A percentile compares a stretch with the other conserved stretches of the same genome.
phyloP scores from a whole-genome alignment of 2,888 invertebrate genomes.

The Drosophila anomalata region DNA sequence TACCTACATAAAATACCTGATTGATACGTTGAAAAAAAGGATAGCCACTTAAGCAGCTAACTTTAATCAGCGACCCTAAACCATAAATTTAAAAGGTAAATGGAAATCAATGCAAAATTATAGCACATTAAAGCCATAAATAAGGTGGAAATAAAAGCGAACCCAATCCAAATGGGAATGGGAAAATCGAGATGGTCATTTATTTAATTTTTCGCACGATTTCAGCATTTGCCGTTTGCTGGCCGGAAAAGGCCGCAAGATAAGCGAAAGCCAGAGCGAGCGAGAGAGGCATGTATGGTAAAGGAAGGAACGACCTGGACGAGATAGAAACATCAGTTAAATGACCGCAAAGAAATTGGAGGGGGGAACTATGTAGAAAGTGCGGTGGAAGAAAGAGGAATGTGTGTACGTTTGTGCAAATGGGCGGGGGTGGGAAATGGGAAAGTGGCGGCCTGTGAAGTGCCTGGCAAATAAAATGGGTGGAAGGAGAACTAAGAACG shows the following conservation, averaged over 20 bases:
- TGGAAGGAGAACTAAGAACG: conserved; percentile 50
- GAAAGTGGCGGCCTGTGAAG: conserved; percentile 56
- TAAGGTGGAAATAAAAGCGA: conserved; percentile 31
- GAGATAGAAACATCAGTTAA: conserved; percentile 73
- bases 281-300: neutral
- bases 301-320: conserved; percentile 19
- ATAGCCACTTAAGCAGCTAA: conserved; percentile 5
- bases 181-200: conserved; percentile 58
- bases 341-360: conserved; percentile 64
- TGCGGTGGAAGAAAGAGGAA: conserved; percentile 2
- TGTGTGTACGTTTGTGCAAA: conserved; percentile 10
- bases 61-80: neutral
- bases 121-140: conserved; percentile 58
- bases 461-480: conserved; percentile 61
- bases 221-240: conserved; percentile 62
- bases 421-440: conserved; percentile 32
- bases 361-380: neutral
- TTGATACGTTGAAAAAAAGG: conserved; percentile 1
- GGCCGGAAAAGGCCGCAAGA: conserved; percentile 23
- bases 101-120: conserved; percentile 72
- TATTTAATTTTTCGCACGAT: conserved; percentile 79
- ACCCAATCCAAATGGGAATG: conserved; percentile 32
- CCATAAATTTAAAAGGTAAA: conserved; percentile 43
- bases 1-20: neutral
- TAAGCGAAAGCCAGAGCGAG: conserved; percentile 11